Percentiles rank a stretch among this genome's conserved stretches.
Conservation (phyloP, 2,797 vertebrate genomes). For the Salarias fasciatus region DNA sequence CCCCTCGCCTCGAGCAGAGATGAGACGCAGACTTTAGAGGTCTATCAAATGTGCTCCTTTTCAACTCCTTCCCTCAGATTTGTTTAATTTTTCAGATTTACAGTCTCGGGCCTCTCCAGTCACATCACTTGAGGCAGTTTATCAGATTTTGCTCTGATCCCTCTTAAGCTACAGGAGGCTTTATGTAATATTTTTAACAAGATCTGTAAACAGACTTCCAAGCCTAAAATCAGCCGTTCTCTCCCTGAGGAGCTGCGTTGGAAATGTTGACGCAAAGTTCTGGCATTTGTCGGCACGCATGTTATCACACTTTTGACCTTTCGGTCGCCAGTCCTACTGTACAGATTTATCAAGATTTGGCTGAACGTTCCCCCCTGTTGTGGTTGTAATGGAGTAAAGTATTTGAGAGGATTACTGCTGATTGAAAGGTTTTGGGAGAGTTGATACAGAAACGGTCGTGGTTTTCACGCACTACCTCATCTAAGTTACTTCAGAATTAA, state of each 20-base stretch:
- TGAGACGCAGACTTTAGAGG: too few species aligned
- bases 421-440: too few species aligned
- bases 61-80: background rate
- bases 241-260: background rate
- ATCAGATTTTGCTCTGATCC: slow-evolving; percentile 9
- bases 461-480: too few species aligned
- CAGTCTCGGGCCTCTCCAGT: background rate
- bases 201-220: slow-evolving; percentile 6
- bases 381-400: too few species aligned
- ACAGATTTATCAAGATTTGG: background rate
- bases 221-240: background rate
- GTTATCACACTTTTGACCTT: background rate
- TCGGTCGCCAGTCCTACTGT: background rate
- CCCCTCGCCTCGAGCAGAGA: too few species aligned
- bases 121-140: background rate
- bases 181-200: background rate
- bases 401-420: too few species aligned
- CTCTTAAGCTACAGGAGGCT: slow-evolving; percentile 5
- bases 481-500: too few species aligned
- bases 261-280: background rate
- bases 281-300: background rate
- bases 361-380: too few species aligned
- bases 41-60: too few species aligned
- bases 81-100: background rate
- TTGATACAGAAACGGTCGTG: too few species aligned